A percentile compares a stretch with the other conserved stretches of the same genome.
These are phyloP conservation scores for Papilio helenus DNA, from an alignment of 1,140 invertebrate genomes.

Conservation along the genomic window DNA sequence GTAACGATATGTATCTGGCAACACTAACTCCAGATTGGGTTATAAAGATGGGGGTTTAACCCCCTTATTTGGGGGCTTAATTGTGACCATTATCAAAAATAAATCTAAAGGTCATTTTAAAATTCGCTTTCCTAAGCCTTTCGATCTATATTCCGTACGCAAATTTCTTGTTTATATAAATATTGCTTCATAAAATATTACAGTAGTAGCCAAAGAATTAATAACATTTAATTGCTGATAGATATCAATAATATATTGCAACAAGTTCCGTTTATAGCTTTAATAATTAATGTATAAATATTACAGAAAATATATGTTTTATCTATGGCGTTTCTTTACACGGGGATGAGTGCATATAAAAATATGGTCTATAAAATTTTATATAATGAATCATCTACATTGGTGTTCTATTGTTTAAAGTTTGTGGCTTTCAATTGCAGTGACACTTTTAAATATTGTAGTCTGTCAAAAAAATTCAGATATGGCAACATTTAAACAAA, in stretches of 20 bases:
- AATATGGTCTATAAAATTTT: conserved; percentile 26
- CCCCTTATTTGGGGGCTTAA: background rate
- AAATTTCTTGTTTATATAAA: background rate
- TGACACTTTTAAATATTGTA: no score
- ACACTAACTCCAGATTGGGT: background rate
- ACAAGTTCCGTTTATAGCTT: background rate
- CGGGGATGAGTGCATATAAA: conserved; percentile 26
- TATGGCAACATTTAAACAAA: no score
- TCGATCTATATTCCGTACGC: background rate
- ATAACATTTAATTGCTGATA: background rate
- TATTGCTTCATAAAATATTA: background rate
- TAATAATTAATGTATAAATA: background rate
- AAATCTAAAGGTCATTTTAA: background rate
- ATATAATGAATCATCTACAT: background rate
- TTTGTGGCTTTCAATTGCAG: background rate
- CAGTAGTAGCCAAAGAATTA: background rate
- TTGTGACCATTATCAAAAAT: no score
- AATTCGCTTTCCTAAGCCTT: background rate
- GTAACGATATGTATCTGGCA: background rate
- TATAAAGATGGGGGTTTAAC: background rate
- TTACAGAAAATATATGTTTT: conserved; percentile 39
- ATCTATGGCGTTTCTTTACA: conserved; percentile 10
- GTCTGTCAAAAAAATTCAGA: no score
- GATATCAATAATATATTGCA: background rate
- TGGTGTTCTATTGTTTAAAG: background rate